Evolutionary conservation across 2,797 vertebrate species (phyloP).

Genomic region (Thunnus albacares): DNA sequence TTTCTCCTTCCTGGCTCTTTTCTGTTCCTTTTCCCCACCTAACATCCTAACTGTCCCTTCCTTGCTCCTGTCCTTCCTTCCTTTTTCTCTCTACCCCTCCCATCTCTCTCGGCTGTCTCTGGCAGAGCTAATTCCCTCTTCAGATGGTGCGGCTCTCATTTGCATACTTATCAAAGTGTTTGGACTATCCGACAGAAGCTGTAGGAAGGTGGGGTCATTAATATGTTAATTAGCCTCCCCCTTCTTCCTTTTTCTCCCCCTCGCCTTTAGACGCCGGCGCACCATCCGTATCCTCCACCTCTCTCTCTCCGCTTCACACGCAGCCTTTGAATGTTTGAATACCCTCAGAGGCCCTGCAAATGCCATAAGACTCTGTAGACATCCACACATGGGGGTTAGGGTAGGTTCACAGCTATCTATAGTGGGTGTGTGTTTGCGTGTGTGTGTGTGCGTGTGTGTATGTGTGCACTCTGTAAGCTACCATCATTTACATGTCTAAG

Average conservation of each 20-base stretch:
- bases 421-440: conserved; percentile 5
- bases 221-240: conserved; percentile 88
- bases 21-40: conserved; percentile 16
- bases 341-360: conserved; percentile 62
- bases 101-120: conserved; percentile 73
- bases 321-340: conserved; percentile 75
- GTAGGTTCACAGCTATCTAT: conserved; percentile 25
- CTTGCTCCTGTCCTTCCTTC: conserved; percentile 25
- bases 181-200: conserved; percentile 88
- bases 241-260: conserved; percentile 41
- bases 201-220: conserved; percentile 89
- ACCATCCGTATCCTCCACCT: conserved; percentile 74
- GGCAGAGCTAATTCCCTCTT: conserved; percentile 87
- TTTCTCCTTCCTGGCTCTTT: conserved; percentile 29
- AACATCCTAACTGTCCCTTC: conserved; percentile 16
- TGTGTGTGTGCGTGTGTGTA: conserved; percentile 19
- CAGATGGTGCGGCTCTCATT: conserved; percentile 85
- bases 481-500: conserved; percentile 38
- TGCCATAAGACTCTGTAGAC: conserved; percentile 68
- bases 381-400: conserved; percentile 42
- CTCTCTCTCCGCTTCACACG: conserved; percentile 52
- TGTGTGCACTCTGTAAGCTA: conserved; percentile 7
- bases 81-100: conserved; percentile 44
- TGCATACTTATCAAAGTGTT: conserved; percentile 91
- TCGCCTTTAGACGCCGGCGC: conserved; percentile 57